phyloP scores from a whole-genome alignment of 2,113 vertebrate genomes.

The Choloepus hoffmanni region DNA sequence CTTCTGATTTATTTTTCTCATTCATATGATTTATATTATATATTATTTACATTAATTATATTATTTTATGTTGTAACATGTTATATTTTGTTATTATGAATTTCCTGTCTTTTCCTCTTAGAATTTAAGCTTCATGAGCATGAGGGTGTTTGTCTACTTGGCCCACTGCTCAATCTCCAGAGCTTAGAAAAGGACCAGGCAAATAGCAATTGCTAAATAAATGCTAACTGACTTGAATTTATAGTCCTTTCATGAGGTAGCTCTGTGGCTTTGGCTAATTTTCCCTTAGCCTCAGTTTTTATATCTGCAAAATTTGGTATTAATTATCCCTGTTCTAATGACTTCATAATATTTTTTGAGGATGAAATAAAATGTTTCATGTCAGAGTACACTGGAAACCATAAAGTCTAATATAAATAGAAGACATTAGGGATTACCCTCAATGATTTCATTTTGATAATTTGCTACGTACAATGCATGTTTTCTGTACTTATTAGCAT shows the following conservation, averaged over 20 bases:
- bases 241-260: background rate
- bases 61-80: too few species aligned
- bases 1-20: background rate
- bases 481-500: background rate
- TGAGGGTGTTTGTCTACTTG: background rate
- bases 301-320: background rate
- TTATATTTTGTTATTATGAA: background rate
- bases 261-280: background rate
- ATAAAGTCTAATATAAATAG: background rate
- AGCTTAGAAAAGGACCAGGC: background rate
- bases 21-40: background rate
- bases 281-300: background rate
- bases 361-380: background rate
- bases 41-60: background rate
- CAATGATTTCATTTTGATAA: background rate
- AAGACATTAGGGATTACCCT: background rate
- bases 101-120: background rate
- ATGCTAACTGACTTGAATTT: background rate
- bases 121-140: background rate
- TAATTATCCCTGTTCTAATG: background rate
- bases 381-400: background rate
- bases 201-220: background rate
- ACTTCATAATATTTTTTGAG: background rate
- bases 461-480: background rate
- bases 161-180: background rate